Evolutionary conservation across 2,888 invertebrate genomes (phyloP).

Genomic region (Coenonympha glycerion): DNA sequence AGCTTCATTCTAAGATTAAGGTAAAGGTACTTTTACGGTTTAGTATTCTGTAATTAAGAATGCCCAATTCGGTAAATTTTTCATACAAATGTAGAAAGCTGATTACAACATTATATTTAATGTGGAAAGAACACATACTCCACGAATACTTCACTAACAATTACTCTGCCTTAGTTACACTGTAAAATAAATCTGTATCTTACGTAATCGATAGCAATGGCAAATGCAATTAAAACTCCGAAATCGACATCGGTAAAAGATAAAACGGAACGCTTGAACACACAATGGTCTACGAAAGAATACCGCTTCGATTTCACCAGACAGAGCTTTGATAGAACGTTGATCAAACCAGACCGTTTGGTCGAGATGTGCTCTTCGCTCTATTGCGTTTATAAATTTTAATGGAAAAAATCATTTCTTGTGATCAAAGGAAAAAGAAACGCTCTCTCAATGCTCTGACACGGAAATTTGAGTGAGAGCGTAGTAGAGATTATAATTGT

Average conservation of each 20-base stretch:
- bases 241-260: slow-evolving; percentile 7
- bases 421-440: neutral
- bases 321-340: slow-evolving; percentile 41
- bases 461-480: slow-evolving; percentile 31
- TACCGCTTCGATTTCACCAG: slow-evolving; percentile 36
- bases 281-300: slow-evolving; percentile 34
- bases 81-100: no score
- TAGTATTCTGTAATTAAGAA: no score
- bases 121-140: no score
- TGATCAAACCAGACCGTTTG: slow-evolving; percentile 46
- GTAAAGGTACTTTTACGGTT: no score
- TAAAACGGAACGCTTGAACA: slow-evolving; percentile 35
- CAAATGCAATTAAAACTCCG: slow-evolving; percentile 12
- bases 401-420: neutral
- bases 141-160: no score
- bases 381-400: slow-evolving; percentile 36
- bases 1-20: no score
- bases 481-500: neutral
- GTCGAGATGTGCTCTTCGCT: slow-evolving; percentile 44
- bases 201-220: neutral
- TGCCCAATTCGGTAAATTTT: no score
- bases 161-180: neutral
- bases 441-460: neutral
- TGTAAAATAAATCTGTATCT: neutral
- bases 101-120: no score